Evolutionary conservation across 53 echinoderm and acorn worm species (phyloP).

Genomic region (Temnopleurus reevesii): DNA sequence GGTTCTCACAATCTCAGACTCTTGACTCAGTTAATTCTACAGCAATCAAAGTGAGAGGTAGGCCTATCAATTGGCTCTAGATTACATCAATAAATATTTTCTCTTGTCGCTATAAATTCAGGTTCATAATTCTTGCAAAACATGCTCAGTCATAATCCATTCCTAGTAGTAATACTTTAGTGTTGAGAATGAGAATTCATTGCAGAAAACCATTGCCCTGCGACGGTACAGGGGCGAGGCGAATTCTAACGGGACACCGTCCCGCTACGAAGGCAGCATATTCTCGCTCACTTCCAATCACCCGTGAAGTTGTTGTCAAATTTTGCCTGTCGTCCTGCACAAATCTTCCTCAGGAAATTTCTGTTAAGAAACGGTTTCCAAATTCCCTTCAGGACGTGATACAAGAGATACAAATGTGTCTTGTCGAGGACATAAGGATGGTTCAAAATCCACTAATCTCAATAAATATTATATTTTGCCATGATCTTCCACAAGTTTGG

Average conservation of each 20-base stretch:
- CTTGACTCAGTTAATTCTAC: too few relatives aligned
- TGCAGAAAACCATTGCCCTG: background rate
- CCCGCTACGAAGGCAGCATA: background rate
- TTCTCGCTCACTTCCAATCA: background rate
- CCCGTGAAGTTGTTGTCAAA: background rate
- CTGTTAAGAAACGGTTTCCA: background rate
- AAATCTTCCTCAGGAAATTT: background rate
- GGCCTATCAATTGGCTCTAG: too few relatives aligned
- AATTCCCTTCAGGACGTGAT: too few relatives aligned
- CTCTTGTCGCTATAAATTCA: too few relatives aligned
- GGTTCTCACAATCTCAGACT: too few relatives aligned
- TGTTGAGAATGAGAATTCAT: too few relatives aligned
- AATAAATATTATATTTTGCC: background rate
- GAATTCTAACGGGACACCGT: background rate
- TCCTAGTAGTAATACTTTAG: too few relatives aligned
- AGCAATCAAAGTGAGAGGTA: too few relatives aligned
- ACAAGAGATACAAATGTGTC: background rate
- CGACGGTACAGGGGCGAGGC: background rate
- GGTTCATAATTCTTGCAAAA: too few relatives aligned
- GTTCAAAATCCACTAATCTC: background rate
- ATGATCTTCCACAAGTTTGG: background rate
- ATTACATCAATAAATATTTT: too few relatives aligned
- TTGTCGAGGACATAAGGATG: background rate
- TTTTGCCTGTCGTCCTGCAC: background rate
- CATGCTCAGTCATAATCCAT: too few relatives aligned